Percentiles rank a stretch among this genome's conserved stretches.
Evolutionary conservation across 2,888 invertebrate genomes (phyloP).

Genomic region (Didymodactylos carnosus): DNA sequence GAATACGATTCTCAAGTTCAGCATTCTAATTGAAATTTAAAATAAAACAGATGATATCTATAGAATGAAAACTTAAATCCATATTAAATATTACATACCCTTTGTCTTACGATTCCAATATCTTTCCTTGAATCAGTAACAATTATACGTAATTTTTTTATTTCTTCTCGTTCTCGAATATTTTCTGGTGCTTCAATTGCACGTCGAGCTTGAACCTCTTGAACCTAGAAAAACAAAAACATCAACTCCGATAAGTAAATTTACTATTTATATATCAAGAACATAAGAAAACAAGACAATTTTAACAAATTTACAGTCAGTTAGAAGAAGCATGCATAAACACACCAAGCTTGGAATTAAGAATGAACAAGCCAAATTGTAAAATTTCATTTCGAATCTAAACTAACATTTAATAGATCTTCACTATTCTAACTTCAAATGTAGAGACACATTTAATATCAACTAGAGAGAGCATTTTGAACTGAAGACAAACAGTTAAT

Average conservation of each 20-base stretch:
- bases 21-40: constrained; percentile 22
- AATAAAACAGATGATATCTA: not conserved
- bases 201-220: constrained; percentile 11
- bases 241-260: not conserved
- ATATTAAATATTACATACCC: not conserved
- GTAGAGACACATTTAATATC: too few species aligned
- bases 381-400: too few species aligned
- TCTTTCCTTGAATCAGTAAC: constrained; percentile 11
- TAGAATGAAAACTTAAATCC: not conserved
- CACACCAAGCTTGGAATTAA: too few species aligned
- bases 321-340: too few species aligned
- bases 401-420: too few species aligned
- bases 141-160: constrained; percentile 5
- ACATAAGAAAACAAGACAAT: not conserved
- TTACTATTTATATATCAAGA: not conserved
- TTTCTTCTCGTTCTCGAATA: constrained; percentile 6
- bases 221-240: not conserved
- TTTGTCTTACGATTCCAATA: constrained; percentile 1
- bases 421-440: too few species aligned
- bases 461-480: too few species aligned
- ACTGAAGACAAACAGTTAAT: too few species aligned
- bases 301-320: too few species aligned
- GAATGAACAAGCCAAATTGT: too few species aligned
- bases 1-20: constrained; percentile 36
- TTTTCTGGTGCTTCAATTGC: constrained; percentile 3